Conservation (phyloP, 92 coral and sea anemone species). For the Zoanthus sansibaricus region DNA sequence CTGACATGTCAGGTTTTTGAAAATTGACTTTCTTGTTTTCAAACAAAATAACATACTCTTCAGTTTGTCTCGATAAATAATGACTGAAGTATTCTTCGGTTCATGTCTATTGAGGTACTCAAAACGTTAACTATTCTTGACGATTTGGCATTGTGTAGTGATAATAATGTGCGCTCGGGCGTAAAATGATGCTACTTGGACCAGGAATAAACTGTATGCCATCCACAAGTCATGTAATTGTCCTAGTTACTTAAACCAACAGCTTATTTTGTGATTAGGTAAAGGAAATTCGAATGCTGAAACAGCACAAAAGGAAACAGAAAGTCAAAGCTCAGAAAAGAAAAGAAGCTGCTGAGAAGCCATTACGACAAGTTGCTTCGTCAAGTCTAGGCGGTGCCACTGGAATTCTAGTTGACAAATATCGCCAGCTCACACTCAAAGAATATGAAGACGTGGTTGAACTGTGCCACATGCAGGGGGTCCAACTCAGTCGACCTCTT, state of each 20-base stretch:
- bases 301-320: constrained; percentile 88
- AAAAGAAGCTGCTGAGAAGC: constrained; percentile 69
- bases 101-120: too few relatives aligned
- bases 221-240: too few relatives aligned
- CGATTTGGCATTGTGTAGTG: too few relatives aligned
- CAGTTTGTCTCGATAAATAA: too few relatives aligned
- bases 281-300: constrained; percentile 81
- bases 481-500: constrained; percentile 77
- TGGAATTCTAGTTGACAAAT: constrained; percentile 82
- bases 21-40: too few relatives aligned
- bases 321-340: constrained; percentile 87
- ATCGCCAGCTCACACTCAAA: constrained; percentile 74
- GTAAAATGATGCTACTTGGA: too few relatives aligned
- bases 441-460: constrained; percentile 88
- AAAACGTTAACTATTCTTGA: too few relatives aligned
- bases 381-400: constrained; percentile 90
- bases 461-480: constrained; percentile 94
- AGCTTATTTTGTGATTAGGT: constrained; percentile 57
- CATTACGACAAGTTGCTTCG: constrained; percentile 64
- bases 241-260: background rate
- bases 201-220: too few relatives aligned
- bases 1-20: too few relatives aligned
- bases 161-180: too few relatives aligned
- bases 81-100: too few relatives aligned
- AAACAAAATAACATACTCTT: too few relatives aligned